These are phyloP conservation scores for Rhinolophus ferrumequinum DNA, from an alignment of 2,113 vertebrate genomes.

Conservation along the genomic window DNA sequence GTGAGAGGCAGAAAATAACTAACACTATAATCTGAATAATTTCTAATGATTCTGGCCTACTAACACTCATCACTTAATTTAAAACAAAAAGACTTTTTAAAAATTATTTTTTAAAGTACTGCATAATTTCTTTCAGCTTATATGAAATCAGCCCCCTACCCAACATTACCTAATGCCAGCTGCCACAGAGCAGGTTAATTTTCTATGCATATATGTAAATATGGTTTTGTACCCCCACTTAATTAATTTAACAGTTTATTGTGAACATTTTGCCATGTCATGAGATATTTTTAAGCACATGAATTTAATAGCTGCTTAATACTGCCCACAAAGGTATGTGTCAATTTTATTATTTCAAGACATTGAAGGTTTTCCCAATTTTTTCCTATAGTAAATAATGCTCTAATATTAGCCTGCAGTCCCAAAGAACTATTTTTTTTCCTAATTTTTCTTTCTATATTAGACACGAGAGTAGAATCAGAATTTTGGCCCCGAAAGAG, in stretches of 20 bases:
- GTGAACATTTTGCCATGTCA: not conserved
- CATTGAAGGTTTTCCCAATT: not conserved
- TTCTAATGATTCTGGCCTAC: not conserved
- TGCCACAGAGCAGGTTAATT: not conserved
- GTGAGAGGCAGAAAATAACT: not conserved
- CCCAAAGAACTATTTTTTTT: not conserved
- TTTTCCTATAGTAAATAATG: not conserved
- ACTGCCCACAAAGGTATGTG: not conserved
- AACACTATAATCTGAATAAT: not conserved
- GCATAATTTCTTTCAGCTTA: not conserved
- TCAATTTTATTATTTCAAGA: slow-evolving; percentile 34
- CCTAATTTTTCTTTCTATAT: not conserved
- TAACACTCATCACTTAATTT: not conserved
- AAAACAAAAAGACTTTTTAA: not conserved
- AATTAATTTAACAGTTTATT: slow-evolving; percentile 20
- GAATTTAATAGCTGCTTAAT: not conserved
- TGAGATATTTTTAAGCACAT: not conserved
- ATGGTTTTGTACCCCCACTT: not conserved
- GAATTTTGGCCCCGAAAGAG: slow-evolving; percentile 21
- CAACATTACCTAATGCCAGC: not conserved
- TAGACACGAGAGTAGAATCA: not conserved
- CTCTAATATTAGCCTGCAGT: not conserved
- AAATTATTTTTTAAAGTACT: not conserved
- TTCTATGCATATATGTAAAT: not conserved
- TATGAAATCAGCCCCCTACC: not conserved